Base-by-base conservation (phyloP, 2,797 vertebrate species). In the Melanotaenia parkinsoni region DNA sequence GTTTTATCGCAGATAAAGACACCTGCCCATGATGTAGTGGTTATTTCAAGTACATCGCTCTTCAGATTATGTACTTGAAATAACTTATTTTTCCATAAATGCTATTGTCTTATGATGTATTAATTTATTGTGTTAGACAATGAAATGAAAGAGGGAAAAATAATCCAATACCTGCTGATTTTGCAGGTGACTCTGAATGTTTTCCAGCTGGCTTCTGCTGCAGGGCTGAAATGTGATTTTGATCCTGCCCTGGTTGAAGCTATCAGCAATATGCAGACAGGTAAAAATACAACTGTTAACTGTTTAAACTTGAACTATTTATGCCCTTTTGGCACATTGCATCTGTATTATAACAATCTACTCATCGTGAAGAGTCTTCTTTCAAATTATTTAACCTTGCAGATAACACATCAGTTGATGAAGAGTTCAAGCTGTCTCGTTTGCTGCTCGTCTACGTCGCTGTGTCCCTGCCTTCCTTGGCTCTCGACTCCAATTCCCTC, bases 391-490 rank as follows among this genome's bases (percentile, higher is more conserved):
- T 0, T 61, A 56, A 68, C 24, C 60, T 65, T 54, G 35, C 91
- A 99, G 98, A 98, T 9, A 94, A 91, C 85, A 89, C 87, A 0
- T 96, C 97, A 24, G 54, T 89, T 0, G 98, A 98, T 59, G 96
- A 98, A 72, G 98, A 99, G 57, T 97, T 96, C 90, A 98, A 96
- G 84, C 86, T 96, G 79, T 93, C 95, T 61, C 96, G 95, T 40
- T 89, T 99, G 83, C 95, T 99, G n/a, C 91, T 99, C 70, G 94
- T 98, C 75, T 98, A 96, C 22, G 70, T 98, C 14, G 97, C 96
- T 0, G 96, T 97, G 68, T 96, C 97, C 35, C 91, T 99, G 80
- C 98, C 97, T 0, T 79, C 85, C 12, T 86, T 99, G 67, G 95
- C 96, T 58, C 77, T 91, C 0, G 96, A 98, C 77, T 76, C 93